Evolutionary conservation across 1,140 invertebrate species (phyloP).

Genomic region (Neodiprion pinetum): DNA sequence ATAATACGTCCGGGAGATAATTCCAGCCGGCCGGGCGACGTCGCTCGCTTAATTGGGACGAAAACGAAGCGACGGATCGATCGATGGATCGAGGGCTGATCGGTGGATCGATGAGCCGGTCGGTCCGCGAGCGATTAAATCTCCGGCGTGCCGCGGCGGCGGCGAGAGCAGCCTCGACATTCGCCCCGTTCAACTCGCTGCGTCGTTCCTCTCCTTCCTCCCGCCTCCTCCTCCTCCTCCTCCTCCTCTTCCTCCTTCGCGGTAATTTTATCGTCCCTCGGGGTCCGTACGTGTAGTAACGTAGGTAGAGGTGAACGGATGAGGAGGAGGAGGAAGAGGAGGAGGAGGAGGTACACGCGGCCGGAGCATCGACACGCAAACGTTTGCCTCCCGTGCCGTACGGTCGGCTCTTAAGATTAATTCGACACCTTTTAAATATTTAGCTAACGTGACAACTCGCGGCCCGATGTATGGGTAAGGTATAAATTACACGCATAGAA

Average conservation of each 20-base stretch:
- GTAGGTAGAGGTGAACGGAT: too few relatives aligned
- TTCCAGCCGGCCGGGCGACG: too few relatives aligned
- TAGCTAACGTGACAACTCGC: not conserved
- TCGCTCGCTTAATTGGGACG: not conserved
- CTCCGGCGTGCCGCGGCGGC: not conserved
- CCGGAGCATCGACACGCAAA: not conserved
- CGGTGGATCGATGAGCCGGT: not conserved
- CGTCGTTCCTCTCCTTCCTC: too few relatives aligned
- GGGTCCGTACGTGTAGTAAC: too few relatives aligned
- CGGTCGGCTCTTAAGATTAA: slow-evolving; percentile 2
- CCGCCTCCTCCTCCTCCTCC: too few relatives aligned
- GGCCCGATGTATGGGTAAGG: not conserved
- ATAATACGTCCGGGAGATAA: too few relatives aligned
- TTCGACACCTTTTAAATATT: slow-evolving; percentile 7
- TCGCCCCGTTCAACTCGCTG: not conserved
- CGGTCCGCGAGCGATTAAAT: not conserved
- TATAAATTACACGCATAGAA: not conserved
- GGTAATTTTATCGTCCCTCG: too few relatives aligned
- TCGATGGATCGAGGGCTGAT: not conserved
- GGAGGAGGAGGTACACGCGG: too few relatives aligned
- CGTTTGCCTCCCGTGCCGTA: not conserved
- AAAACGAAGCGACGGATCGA: not conserved
- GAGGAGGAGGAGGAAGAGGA: too few relatives aligned
- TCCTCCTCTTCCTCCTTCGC: too few relatives aligned
- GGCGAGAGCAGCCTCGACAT: not conserved